Evolutionary conservation across 1,140 invertebrate species (phyloP).

Genomic region (Diploscapter pachys): DNA sequence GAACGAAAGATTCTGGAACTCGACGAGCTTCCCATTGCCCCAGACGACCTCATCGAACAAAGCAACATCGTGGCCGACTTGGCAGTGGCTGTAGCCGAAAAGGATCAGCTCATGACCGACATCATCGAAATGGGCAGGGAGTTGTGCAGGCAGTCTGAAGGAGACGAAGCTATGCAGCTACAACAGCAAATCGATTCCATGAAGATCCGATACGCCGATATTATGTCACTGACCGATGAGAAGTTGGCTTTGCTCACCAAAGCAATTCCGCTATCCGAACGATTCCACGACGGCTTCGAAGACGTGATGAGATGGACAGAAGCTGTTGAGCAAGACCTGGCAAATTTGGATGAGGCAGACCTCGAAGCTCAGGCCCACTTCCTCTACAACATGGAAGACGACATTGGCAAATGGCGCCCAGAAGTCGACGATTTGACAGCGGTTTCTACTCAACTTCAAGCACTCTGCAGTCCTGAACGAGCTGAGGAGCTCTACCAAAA

Average conservation of each 20-base stretch:
- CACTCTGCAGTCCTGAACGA: constrained; percentile 81
- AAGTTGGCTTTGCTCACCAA: constrained; percentile 46
- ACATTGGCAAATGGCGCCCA: constrained; percentile 33
- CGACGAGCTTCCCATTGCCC: constrained; percentile 82
- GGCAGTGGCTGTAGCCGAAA: constrained; percentile 70
- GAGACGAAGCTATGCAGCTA: constrained; percentile 62
- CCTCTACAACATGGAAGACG: constrained; percentile 46
- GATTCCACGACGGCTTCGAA: constrained; percentile 91
- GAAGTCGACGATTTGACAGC: constrained; percentile 82
- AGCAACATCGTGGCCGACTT: constrained; percentile 22
- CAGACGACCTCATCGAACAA: constrained; percentile 73
- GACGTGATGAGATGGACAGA: constrained; percentile 70
- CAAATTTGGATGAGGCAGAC: constrained; percentile 68
- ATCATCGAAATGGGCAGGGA: constrained; percentile 83
- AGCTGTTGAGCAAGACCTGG: constrained; percentile 51
- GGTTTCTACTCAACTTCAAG: constrained; percentile 85
- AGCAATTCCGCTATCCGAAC: constrained; percentile 71
- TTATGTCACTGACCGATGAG: constrained; percentile 71
- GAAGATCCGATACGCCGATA: constrained; percentile 69
- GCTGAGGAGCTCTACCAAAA: constrained; percentile 87
- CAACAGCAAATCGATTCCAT: constrained; percentile 76
- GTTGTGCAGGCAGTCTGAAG: constrained; percentile 88
- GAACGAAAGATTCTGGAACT: constrained; percentile 82
- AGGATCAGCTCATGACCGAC: constrained; percentile 80
- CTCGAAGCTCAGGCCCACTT: constrained; percentile 68